A percentile compares a stretch with the other conserved stretches of the same genome.
Conservation (phyloP, 2,113 vertebrate genomes). For the Burhinus oedicnemus region DNA sequence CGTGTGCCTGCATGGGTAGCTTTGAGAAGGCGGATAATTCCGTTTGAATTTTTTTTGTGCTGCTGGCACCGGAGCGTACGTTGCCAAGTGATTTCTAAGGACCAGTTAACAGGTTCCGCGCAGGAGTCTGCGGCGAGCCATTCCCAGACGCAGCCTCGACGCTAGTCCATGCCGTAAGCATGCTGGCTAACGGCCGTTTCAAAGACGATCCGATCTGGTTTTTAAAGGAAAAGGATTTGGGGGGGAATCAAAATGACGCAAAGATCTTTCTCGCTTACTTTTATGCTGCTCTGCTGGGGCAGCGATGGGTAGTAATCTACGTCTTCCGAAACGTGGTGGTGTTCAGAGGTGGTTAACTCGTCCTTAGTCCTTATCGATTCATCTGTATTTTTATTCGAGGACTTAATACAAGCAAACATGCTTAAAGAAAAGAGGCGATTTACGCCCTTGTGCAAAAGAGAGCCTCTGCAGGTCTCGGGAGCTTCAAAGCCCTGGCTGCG, state of each 20-base stretch:
- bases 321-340: rapidly evolving
- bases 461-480: slow-evolving; percentile 63
- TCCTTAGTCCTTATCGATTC: background rate
- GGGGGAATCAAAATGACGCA: background rate
- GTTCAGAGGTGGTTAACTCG: background rate
- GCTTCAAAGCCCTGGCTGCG: slow-evolving; percentile 66
- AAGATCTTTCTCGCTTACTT: background rate
- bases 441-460: background rate
- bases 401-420: background rate
- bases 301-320: background rate
- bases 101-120: background rate
- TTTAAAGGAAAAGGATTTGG: background rate
- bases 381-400: background rate
- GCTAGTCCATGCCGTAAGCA: background rate
- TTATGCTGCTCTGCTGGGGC: background rate
- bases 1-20: background rate
- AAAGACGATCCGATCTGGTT: background rate
- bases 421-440: background rate
- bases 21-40: background rate
- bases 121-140: background rate
- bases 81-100: background rate
- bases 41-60: background rate
- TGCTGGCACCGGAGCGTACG: background rate
- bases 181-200: background rate
- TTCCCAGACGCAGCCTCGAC: background rate